phyloP scores from a whole-genome alignment of 2,113 vertebrate genomes.

The Paratilapia polleni region DNA sequence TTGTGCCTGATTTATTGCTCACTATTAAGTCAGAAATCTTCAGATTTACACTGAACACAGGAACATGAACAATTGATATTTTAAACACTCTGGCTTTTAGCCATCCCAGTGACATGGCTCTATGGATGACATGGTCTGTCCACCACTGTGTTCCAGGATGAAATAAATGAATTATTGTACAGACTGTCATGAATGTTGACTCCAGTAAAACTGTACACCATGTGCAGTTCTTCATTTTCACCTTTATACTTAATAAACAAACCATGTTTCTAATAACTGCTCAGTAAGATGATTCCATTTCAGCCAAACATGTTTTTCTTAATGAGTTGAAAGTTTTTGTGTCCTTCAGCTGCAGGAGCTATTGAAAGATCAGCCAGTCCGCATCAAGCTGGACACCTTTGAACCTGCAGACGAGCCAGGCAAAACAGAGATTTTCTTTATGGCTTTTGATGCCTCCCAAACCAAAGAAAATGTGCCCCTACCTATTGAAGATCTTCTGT shows the following conservation, averaged over 20 bases:
- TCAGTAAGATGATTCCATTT: background rate
- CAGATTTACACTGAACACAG: no score
- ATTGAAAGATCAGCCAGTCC: constrained; percentile 28
- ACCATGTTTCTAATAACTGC: background rate
- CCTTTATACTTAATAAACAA: background rate
- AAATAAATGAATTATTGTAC: no score
- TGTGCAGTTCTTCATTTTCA: background rate
- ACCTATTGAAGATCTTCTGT: constrained; percentile 29
- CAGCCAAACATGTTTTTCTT: background rate
- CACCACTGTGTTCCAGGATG: no score
- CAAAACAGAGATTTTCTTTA: constrained; percentile 42
- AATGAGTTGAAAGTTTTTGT: background rate
- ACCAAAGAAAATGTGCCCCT: constrained; percentile 1
- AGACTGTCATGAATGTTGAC: no score
- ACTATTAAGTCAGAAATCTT: no score
- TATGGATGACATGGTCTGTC: no score
- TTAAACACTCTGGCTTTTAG: no score
- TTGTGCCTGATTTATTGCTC: no score
- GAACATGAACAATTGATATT: no score
- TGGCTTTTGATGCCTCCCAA: constrained; percentile 40
- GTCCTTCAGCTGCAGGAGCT: constrained; percentile 62
- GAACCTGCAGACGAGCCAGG: constrained; percentile 20
- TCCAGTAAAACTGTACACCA: no score
- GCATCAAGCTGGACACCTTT: constrained; percentile 35
- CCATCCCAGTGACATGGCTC: no score